phyloP scores from a whole-genome alignment of 2,113 vertebrate genomes.

The Amblyornis subalaris region DNA sequence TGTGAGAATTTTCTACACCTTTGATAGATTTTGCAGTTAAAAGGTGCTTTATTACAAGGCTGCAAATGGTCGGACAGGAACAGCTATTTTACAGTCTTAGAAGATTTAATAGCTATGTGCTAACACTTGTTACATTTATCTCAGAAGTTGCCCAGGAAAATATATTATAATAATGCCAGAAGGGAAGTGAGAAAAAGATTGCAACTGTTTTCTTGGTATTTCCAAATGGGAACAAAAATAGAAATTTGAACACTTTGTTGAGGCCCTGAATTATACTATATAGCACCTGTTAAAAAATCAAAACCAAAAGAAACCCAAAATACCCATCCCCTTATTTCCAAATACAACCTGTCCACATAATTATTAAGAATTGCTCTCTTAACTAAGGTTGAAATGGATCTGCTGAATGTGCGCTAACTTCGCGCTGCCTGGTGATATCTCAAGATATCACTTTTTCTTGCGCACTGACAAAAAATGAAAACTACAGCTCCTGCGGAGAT shows the following conservation, averaged over 20 bases:
- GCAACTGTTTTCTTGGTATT: neutral
- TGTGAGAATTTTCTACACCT: neutral
- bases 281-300: neutral
- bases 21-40: constrained; percentile 2
- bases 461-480: neutral
- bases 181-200: neutral
- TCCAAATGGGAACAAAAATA: neutral
- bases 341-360: neutral
- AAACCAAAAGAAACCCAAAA: neutral
- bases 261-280: neutral
- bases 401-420: neutral
- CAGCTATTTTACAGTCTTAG: neutral
- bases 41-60: neutral
- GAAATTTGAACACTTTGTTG: neutral
- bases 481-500: neutral
- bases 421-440: neutral
- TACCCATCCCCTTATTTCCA: neutral
- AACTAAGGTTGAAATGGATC: neutral
- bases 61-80: neutral
- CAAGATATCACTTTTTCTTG: neutral
- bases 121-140: constrained; percentile 22
- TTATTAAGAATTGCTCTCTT: neutral
- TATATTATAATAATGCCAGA: neutral
- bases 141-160: neutral
- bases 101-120: constrained; percentile 24